Conservation (phyloP, 2,797 vertebrate genomes). For the Corythornis leucogaster region DNA sequence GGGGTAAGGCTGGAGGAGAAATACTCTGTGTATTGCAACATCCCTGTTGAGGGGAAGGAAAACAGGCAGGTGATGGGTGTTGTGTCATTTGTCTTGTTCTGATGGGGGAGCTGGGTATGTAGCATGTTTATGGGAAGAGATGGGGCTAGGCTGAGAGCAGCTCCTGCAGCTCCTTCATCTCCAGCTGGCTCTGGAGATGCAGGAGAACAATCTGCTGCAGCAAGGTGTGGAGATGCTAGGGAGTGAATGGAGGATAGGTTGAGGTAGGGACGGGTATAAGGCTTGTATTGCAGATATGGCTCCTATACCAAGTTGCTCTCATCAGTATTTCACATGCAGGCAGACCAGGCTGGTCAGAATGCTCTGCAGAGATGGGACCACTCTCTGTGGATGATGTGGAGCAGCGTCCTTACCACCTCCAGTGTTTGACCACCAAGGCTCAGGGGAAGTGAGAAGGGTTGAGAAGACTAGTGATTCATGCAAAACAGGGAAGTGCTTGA, state of each 20-base stretch:
- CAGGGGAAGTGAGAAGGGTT: background rate
- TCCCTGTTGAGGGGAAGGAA: background rate
- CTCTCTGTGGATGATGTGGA: background rate
- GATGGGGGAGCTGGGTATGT: background rate
- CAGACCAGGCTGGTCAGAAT: background rate
- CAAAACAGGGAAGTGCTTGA: background rate
- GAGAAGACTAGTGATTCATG: background rate
- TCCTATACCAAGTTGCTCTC: background rate
- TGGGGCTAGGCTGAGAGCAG: background rate
- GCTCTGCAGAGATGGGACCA: background rate
- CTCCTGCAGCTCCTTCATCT: background rate
- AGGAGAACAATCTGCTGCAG: background rate
- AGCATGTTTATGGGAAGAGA: background rate
- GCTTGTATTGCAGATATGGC: background rate
- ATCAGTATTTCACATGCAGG: background rate
- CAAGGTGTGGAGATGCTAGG: background rate
- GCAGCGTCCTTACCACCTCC: background rate
- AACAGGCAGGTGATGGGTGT: background rate
- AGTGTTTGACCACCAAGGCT: background rate
- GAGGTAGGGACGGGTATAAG: background rate
- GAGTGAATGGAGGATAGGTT: background rate
- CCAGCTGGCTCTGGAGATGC: background rate
- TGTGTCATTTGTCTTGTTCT: background rate
- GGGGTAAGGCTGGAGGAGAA: background rate
- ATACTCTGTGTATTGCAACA: background rate